Evolutionary conservation across 2,797 vertebrate species (phyloP).

Genomic region (Avahi laniger): DNA sequence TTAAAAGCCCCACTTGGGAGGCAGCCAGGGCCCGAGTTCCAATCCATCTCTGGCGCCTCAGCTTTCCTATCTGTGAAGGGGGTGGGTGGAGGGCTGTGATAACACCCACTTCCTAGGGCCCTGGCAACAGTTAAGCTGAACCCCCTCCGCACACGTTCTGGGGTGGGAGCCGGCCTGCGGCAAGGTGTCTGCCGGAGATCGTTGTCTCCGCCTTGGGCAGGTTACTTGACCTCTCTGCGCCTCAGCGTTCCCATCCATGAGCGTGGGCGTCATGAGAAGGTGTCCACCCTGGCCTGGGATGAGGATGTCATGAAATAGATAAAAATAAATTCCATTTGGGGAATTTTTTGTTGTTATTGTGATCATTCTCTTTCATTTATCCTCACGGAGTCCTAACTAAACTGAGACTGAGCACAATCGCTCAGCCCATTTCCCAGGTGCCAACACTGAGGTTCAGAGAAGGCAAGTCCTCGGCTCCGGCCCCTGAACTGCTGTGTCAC

Average conservation of each 20-base stretch:
- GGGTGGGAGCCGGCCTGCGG: not conserved
- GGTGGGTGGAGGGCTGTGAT: not conserved
- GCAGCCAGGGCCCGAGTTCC: not conserved
- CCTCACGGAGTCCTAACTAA: too few species aligned
- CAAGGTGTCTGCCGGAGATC: accelerated
- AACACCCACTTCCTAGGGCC: not conserved
- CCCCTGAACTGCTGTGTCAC: not conserved
- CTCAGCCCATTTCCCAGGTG: not conserved
- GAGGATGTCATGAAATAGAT: not conserved
- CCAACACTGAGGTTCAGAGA: not conserved
- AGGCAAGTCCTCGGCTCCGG: accelerated
- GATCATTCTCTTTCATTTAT: not conserved
- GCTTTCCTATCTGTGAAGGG: not conserved
- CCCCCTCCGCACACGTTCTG: accelerated
- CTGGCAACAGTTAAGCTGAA: not conserved
- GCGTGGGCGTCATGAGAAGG: not conserved
- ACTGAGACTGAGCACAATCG: accelerated
- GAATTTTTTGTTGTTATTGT: accelerated
- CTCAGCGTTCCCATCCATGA: not conserved
- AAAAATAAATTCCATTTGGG: not conserved
- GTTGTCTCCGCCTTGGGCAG: not conserved
- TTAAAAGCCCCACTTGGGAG: not conserved
- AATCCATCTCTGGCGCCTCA: not conserved
- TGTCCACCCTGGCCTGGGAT: not conserved
- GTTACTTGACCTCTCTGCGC: not conserved